A percentile compares a stretch with the other conserved stretches of the same genome.
Conservation (phyloP, 2,113 vertebrate species). For the Cygnus atratus region DNA sequence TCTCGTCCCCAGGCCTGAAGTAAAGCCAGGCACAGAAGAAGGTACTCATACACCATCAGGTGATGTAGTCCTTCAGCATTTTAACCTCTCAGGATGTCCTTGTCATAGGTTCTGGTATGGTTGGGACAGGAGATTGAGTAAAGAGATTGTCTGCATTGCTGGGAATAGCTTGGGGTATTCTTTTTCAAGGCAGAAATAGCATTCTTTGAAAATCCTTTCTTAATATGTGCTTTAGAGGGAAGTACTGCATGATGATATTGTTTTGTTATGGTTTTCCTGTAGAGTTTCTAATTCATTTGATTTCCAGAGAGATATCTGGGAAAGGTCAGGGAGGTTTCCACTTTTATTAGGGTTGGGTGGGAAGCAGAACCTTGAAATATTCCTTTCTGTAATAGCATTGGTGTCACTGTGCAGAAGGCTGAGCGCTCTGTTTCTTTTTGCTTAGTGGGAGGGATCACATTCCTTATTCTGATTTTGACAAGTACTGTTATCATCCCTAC, state of each 20-base stretch:
- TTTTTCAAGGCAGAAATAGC: not conserved
- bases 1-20: not conserved
- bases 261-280: not conserved
- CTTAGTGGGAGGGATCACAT: rapidly evolving
- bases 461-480: not conserved
- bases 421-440: not conserved
- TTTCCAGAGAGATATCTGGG: not conserved
- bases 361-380: not conserved
- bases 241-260: not conserved
- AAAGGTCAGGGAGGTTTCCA: not conserved
- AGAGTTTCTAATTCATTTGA: not conserved
- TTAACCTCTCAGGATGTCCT: not conserved
- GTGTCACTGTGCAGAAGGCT: not conserved
- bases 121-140: not conserved
- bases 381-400: not conserved
- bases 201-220: not conserved
- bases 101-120: not conserved
- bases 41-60: no score
- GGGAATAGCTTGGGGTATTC: not conserved
- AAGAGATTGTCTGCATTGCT: not conserved
- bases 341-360: not conserved
- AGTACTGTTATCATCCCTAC: not conserved
- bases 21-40: not conserved
- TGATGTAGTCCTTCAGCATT: not conserved
- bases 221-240: not conserved